A percentile compares a stretch with the other conserved stretches of the same genome.
Conservation (phyloP, 2,888 invertebrate genomes). For the Geophilus truncorum region DNA sequence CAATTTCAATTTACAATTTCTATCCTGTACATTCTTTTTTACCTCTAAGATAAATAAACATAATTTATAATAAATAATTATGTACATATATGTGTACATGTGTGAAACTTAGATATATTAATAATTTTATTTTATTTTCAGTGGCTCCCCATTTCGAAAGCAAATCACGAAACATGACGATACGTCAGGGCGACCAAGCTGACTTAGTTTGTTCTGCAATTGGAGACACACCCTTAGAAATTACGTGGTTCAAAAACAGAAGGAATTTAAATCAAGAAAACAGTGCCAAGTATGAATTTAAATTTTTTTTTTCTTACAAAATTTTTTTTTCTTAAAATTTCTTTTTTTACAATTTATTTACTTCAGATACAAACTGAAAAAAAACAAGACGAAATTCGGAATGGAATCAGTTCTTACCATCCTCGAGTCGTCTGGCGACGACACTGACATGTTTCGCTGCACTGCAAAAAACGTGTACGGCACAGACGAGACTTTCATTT, state of each 20-base stretch:
- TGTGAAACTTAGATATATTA: no score
- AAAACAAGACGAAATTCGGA: background rate
- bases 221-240: conserved; percentile 48
- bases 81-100: no score
- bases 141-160: conserved; percentile 42
- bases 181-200: conserved; percentile 44
- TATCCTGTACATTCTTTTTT: no score
- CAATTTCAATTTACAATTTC: no score
- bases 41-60: no score
- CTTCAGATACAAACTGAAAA: conserved; percentile 14
- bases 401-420: conserved; percentile 29
- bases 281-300: conserved; percentile 7
- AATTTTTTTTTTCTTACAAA: background rate
- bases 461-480: conserved; percentile 53
- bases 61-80: no score
- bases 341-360: background rate
- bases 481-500: conserved; percentile 50
- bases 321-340: no score
- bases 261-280: conserved; percentile 32
- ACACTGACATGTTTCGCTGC: conserved; percentile 46
- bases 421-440: conserved; percentile 18
- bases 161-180: conserved; percentile 45
- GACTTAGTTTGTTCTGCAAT: conserved; percentile 47
- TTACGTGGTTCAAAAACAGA: conserved; percentile 46
- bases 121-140: conserved; percentile 37